phyloP scores from a whole-genome alignment of 2,113 vertebrate genomes.

The Corvus cornix region DNA sequence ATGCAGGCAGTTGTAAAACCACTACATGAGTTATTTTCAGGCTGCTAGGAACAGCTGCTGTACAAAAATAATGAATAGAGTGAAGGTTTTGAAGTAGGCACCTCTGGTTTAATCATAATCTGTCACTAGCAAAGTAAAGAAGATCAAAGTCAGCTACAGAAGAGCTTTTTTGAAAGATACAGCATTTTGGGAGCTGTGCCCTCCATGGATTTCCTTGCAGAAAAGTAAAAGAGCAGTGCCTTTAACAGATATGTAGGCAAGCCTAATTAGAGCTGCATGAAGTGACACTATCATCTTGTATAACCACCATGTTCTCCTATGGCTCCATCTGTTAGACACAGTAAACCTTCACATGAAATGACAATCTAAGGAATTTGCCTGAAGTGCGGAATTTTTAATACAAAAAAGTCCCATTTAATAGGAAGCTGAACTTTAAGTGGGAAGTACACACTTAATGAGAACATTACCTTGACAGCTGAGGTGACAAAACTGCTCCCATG shows the following conservation, averaged over 20 bases:
- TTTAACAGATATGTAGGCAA: not conserved
- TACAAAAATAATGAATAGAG: not conserved
- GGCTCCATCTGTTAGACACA: not conserved
- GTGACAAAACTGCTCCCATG: conserved; percentile 89
- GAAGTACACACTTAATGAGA: not conserved
- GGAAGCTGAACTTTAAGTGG: not conserved
- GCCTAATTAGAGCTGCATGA: not conserved
- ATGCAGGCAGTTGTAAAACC: not conserved
- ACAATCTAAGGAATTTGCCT: not conserved
- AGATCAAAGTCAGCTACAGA: conserved; percentile 3
- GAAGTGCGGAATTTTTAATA: not conserved
- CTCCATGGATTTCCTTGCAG: not conserved
- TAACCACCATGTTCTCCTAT: not conserved
- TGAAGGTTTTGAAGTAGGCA: not conserved
- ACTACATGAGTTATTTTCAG: not conserved
- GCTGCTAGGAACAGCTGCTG: not conserved
- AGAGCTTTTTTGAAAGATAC: not conserved
- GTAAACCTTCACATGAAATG: not conserved
- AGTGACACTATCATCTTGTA: not conserved
- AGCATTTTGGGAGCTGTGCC: not conserved
- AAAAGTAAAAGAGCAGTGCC: not conserved
- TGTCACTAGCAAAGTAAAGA: not conserved
- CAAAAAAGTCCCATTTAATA: not conserved
- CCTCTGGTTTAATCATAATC: not conserved
- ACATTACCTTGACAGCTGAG: conserved; percentile 89